phyloP scores from a whole-genome alignment of 2,797 vertebrate genomes.

The Dendrocincla tyrannina region DNA sequence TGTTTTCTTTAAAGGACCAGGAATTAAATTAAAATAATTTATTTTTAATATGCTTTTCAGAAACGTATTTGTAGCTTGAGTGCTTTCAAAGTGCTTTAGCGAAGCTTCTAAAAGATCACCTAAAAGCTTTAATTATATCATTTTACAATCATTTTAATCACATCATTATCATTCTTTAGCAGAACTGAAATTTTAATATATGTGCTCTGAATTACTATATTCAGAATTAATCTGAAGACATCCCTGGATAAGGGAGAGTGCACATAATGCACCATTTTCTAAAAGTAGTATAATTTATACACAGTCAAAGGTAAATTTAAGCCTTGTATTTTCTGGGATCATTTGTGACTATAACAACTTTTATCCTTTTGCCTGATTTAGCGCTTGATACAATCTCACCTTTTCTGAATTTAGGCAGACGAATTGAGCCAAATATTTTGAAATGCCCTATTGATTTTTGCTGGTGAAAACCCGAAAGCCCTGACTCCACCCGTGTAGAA shows the following conservation, averaged over 20 bases:
- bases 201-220: background rate
- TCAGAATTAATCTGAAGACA: background rate
- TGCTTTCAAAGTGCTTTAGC: background rate
- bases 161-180: conserved; percentile 20
- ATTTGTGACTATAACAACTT: background rate
- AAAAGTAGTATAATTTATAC: background rate
- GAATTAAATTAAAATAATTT: background rate
- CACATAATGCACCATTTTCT: background rate
- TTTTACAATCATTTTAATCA: conserved; percentile 27
- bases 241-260: background rate
- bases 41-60: background rate
- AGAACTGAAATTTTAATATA: background rate
- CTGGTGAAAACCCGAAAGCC: background rate
- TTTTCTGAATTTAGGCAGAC: background rate
- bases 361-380: background rate
- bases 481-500: background rate
- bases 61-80: background rate
- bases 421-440: background rate
- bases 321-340: background rate
- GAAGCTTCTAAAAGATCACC: background rate
- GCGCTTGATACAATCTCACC: background rate
- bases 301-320: background rate
- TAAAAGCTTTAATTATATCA: background rate
- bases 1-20: background rate
- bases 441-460: background rate